phyloP scores from a whole-genome alignment of 2,888 invertebrate genomes.

The Hypolimnas misippus region DNA sequence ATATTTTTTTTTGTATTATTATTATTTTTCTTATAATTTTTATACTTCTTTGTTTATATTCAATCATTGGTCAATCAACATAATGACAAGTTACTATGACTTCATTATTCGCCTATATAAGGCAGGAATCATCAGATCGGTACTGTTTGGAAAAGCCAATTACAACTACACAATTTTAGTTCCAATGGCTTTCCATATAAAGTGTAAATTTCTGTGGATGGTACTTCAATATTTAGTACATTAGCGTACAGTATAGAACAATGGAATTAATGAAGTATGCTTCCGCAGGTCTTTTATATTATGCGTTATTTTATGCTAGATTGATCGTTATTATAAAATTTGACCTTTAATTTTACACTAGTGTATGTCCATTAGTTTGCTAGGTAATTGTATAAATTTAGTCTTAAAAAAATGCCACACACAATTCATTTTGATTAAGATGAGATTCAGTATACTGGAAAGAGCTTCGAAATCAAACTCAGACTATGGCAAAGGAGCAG shows the following conservation, averaged over 20 bases:
- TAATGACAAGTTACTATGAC: conserved; percentile 19
- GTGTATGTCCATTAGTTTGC: background rate
- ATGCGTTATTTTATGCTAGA: conserved; percentile 16
- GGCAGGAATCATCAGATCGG: conserved; percentile 34
- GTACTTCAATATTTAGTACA: conserved; percentile 3
- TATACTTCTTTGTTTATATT: background rate
- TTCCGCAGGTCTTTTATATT: conserved; percentile 51
- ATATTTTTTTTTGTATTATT: too few species aligned
- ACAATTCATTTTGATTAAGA: too few species aligned
- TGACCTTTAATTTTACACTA: background rate
- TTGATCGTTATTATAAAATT: conserved; percentile 13
- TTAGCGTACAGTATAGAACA: conserved; percentile 39
- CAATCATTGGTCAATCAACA: background rate
- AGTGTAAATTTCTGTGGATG: conserved; percentile 6
- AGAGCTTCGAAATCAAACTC: too few species aligned
- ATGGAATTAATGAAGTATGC: conserved; percentile 67
- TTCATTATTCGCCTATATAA: conserved; percentile 27
- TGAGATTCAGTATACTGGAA: too few species aligned
- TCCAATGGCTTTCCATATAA: background rate
- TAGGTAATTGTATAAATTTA: too few species aligned
- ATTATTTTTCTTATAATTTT: background rate
- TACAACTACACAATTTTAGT: background rate
- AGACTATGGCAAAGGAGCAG: too few species aligned
- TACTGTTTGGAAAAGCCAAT: conserved; percentile 21
- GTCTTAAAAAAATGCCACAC: too few species aligned